Percentiles rank a stretch among this genome's conserved stretches.
Evolutionary conservation across 2,888 invertebrate genomes (phyloP).

Genomic region (Lochmaea crataegi): DNA sequence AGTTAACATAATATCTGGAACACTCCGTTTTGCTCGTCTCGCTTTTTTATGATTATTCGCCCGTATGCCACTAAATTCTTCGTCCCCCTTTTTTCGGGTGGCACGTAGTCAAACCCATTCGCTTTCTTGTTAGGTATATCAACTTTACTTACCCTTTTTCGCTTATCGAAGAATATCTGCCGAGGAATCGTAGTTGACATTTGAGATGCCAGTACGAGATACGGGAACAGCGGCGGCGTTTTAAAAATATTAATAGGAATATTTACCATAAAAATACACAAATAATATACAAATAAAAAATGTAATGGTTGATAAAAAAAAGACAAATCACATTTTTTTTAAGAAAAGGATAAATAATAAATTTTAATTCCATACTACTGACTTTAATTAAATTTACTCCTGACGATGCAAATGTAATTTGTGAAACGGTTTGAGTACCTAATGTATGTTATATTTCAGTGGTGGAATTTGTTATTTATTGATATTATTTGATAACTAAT

Average conservation of each 20-base stretch:
- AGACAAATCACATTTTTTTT: no score
- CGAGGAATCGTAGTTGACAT: conserved; percentile 17
- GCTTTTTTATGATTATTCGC: conserved; percentile 20
- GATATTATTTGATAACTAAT: no score
- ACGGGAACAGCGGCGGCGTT: neutral
- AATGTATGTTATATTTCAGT: no score
- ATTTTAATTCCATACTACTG: no score
- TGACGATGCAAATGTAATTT: no score
- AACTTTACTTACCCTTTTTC: conserved; percentile 35
- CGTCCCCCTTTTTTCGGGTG: conserved; percentile 23
- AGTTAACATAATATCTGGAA: conserved; percentile 10
- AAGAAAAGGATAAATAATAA: no score
- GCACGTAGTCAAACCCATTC: conserved; percentile 43
- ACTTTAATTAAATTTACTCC: no score
- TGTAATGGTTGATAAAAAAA: no score
- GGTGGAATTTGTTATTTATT: no score
- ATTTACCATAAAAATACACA: neutral
- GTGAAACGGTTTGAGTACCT: no score
- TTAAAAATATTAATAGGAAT: neutral
- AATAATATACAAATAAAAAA: no score
- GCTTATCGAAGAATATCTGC: conserved; percentile 35
- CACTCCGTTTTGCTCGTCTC: conserved; percentile 11
- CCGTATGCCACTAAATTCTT: neutral
- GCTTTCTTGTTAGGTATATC: conserved; percentile 40
- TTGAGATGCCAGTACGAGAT: neutral